phyloP scores from a whole-genome alignment of 2,888 invertebrate genomes.

The Drosophila ezoana region DNA sequence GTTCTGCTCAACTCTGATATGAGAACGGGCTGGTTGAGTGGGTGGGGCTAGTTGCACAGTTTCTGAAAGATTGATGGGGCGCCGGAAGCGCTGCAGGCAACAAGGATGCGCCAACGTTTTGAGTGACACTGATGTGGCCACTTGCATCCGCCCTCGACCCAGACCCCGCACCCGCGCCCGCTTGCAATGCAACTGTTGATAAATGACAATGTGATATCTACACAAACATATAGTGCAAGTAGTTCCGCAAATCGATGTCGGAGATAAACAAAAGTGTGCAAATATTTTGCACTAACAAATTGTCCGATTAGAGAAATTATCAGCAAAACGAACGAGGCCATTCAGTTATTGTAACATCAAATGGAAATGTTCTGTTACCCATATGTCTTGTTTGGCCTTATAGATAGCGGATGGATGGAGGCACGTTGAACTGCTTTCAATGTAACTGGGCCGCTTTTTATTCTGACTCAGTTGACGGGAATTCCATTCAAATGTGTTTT shows the following conservation, averaged over 20 bases:
- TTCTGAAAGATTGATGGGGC: conserved; percentile 68
- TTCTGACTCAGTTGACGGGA: conserved; percentile 25
- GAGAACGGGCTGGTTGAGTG: conserved; percentile 32
- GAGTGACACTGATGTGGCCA: conserved; percentile 64
- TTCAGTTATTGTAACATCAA: conserved; percentile 44
- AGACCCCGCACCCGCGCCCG: neutral
- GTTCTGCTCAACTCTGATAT: conserved; percentile 45
- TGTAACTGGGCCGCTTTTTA: conserved; percentile 10
- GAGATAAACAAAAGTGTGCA: conserved; percentile 56
- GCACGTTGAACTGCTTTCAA: conserved; percentile 14
- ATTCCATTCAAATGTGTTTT: conserved; percentile 4
- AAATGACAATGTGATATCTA: conserved; percentile 57
- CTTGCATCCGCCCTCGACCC: conserved; percentile 36
- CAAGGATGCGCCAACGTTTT: conserved; percentile 58
- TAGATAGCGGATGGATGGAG: conserved; percentile 11
- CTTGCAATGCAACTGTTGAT: conserved; percentile 53
- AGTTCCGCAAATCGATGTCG: conserved; percentile 66
- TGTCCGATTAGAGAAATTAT: conserved; percentile 72
- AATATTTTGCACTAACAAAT: conserved; percentile 42
- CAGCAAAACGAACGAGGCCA: conserved; percentile 52
- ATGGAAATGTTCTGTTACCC: conserved; percentile 64
- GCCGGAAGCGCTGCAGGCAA: conserved; percentile 56
- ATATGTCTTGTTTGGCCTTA: conserved; percentile 42
- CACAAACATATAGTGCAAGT: conserved; percentile 6
- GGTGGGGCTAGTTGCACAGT: conserved; percentile 48